These are phyloP conservation scores for Drosophila yooni DNA, from an alignment of 2,888 invertebrate species.

Conservation along the genomic window DNA sequence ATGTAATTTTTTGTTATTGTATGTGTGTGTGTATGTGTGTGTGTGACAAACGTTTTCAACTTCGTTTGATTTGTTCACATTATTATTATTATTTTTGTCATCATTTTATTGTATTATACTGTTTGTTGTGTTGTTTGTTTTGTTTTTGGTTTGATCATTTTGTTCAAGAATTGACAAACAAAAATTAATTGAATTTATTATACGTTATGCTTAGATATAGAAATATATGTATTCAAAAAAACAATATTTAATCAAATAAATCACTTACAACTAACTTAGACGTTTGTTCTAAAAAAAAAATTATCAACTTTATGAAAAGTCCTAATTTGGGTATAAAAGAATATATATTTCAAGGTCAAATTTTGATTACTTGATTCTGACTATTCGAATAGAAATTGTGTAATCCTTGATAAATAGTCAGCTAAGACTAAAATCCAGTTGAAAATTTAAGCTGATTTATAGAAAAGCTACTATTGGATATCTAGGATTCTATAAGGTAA, in stretches of 20 bases:
- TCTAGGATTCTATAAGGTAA: background rate
- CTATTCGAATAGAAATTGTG: too few relatives aligned
- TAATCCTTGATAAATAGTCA: background rate
- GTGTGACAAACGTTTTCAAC: constrained; percentile 48
- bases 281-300: background rate
- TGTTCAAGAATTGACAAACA: constrained; percentile 61
- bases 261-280: constrained; percentile 7
- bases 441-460: background rate
- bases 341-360: constrained; percentile 11
- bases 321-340: background rate
- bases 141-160: constrained; percentile 41
- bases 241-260: constrained; percentile 12
- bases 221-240: constrained; percentile 37
- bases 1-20: constrained; percentile 11
- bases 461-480: background rate
- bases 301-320: background rate
- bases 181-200: constrained; percentile 85
- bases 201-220: constrained; percentile 62
- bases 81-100: constrained; percentile 6
- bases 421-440: background rate
- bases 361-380: background rate
- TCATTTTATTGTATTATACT: constrained; percentile 20
- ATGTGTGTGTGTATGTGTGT: constrained; percentile 36
- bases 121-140: constrained; percentile 43
- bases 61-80: constrained; percentile 27